These are phyloP conservation scores for Axis porcinus DNA, from an alignment of 2,113 vertebrate species.

Conservation along the genomic window DNA sequence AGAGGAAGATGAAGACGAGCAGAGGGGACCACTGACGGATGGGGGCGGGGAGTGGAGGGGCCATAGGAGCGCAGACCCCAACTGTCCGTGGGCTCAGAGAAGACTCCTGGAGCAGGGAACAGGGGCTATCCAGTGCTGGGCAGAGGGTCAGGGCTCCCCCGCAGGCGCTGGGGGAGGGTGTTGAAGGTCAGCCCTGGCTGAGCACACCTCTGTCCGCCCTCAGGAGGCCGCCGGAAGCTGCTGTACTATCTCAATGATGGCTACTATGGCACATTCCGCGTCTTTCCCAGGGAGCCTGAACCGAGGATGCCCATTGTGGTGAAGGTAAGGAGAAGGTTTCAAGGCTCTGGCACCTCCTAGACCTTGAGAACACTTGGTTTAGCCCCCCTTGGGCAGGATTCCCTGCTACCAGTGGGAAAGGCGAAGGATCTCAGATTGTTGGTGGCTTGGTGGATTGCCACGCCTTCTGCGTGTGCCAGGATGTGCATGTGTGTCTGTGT, in stretches of 20 bases:
- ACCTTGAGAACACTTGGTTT: background rate
- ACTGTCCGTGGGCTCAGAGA: accelerated
- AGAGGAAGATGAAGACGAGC: background rate
- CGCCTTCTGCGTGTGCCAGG: accelerated
- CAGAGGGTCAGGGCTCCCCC: background rate
- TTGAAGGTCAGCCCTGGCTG: too few relatives aligned
- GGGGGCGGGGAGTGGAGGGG: background rate
- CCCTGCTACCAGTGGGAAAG: too few relatives aligned
- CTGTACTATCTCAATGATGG: background rate
- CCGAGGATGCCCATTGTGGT: background rate
- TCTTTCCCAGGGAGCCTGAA: background rate
- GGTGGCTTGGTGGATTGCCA: background rate
- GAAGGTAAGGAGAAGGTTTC: background rate
- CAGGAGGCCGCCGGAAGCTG: background rate
- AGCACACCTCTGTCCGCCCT: background rate
- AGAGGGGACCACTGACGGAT: background rate
- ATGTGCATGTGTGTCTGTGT: accelerated
- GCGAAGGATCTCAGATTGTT: background rate
- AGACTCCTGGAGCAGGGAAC: background rate
- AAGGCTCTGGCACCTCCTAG: background rate
- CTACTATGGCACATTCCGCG: background rate
- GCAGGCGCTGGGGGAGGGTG: background rate
- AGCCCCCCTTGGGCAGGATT: background rate
- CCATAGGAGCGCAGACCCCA: background rate
- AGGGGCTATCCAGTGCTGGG: too few relatives aligned